Evolutionary conservation across 2,797 vertebrate species (phyloP).

Genomic region (Perdix hodgsoniae): DNA sequence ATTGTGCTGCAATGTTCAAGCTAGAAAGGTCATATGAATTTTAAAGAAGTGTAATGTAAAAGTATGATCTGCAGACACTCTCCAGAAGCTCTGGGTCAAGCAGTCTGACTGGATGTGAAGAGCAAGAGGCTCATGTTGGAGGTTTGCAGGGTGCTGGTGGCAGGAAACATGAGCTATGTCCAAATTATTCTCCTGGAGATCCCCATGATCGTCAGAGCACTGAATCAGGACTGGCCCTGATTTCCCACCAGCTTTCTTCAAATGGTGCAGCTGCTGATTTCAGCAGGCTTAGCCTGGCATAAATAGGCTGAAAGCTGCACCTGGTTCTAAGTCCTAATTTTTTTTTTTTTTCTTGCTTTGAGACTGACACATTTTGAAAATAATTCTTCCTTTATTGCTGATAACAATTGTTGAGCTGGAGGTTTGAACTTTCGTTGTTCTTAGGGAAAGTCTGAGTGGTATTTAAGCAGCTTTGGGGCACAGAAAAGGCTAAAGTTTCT

Average conservation of each 20-base stretch:
- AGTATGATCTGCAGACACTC: not conserved
- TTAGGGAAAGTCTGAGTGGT: not conserved
- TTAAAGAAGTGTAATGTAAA: not conserved
- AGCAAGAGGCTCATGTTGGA: not conserved
- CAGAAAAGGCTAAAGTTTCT: not conserved
- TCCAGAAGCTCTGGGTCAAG: not conserved
- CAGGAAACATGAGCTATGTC: not conserved
- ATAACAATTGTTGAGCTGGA: not conserved
- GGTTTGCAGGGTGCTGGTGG: not conserved
- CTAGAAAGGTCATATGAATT: not conserved
- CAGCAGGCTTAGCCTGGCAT: not conserved
- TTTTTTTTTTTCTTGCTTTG: not conserved
- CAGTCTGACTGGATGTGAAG: not conserved
- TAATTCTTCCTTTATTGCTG: fast-evolving
- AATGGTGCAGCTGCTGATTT: not conserved
- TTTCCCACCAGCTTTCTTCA: not conserved
- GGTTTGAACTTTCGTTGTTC: not conserved
- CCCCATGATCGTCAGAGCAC: not conserved
- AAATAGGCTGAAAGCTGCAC: not conserved
- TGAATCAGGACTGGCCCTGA: not conserved
- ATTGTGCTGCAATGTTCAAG: not conserved
- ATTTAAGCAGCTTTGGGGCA: not conserved
- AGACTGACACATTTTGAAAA: not conserved
- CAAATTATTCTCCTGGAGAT: not conserved
- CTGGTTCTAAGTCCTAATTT: not conserved